Evolutionary conservation across 2,797 vertebrate species (phyloP), one percentile per base, ranked within the genome.

Genomic region (Cuniculus paca): DNA sequence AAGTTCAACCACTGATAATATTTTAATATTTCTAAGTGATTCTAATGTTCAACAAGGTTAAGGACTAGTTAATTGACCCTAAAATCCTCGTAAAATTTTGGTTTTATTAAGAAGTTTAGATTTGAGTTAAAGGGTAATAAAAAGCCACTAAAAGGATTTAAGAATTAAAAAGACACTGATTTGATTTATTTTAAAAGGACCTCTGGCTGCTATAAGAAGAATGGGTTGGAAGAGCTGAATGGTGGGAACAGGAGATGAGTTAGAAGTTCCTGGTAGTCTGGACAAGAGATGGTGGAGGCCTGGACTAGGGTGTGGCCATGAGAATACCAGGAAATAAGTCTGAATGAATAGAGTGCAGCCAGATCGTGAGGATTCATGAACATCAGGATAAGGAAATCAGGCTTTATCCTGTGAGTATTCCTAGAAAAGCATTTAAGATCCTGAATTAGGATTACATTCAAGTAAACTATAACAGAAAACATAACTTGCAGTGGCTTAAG

Each of bases 111-210:
- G 36, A 34, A 80, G 28, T 68, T 45, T 72, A 31, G 26, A 77
- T 89, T 92, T 88, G 39, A 74, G 70, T 65, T 79, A 74, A 94
- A 39, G 48, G 28, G 39, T 36, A 86, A 68, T 56, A 82, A 96
- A 85, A 86, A 81, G 36, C 9, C 26, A 92, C 7, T 54, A 88
- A 88, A 87, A 19, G 24, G n/a, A 83, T 78, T 94, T 77, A 81
- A 94, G 52, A 45, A 61, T 42, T 60, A 52, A 88, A 80, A 60
- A 70, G 42, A 36, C 6, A 36, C 52, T 24, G 45, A 61, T 31
- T 26, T 54, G 16, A 58, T 58, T 84, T 39, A 60, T n/a, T 89
- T 92, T 31, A 13, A 79, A 92, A 94, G n/a, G 52, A 54, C 39
- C 61, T 74, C n/a, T 52, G 54, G 34, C 80, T 70, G 19, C 34